These are phyloP conservation scores for Aldrovandia affinis DNA, from an alignment of 2,797 vertebrate species.

Conservation along the genomic window DNA sequence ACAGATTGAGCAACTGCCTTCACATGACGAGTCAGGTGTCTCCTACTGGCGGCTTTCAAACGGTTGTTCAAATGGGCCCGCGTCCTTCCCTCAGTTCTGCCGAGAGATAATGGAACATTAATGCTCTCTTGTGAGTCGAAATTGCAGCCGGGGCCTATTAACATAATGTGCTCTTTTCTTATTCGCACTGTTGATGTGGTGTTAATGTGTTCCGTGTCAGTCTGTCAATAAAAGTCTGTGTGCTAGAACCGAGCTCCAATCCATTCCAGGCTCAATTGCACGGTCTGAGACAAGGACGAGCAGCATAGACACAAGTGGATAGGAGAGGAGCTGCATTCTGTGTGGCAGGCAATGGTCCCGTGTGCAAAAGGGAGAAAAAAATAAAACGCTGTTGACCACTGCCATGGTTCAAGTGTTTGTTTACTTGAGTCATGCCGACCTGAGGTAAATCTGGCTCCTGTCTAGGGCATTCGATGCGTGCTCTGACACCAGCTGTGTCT, in stretches of 20 bases:
- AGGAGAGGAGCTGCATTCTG: not conserved
- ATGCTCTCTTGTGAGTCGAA: slow-evolving; percentile 36
- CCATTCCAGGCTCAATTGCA: not conserved
- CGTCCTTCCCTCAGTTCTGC: slow-evolving; percentile 52
- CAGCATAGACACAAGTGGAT: not conserved
- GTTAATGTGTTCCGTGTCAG: slow-evolving; percentile 70
- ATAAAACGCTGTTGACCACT: not conserved
- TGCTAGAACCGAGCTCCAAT: not conserved
- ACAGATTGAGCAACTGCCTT: too few species aligned
- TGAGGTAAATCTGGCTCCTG: not conserved
- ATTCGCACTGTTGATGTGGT: slow-evolving; percentile 65
- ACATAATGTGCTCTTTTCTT: slow-evolving; percentile 58
- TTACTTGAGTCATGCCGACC: not conserved
- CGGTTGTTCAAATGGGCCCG: slow-evolving; percentile 62
- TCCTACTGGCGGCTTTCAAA: slow-evolving; percentile 61
- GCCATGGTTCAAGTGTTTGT: not conserved
- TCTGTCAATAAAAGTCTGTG: slow-evolving; percentile 58
- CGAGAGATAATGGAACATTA: slow-evolving; percentile 74
- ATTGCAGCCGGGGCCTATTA: slow-evolving; percentile 70
- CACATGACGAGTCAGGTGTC: slow-evolving; percentile 40
- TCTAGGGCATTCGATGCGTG: not conserved
- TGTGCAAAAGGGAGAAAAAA: not conserved
- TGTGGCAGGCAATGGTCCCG: not conserved
- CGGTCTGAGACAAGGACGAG: too few species aligned
- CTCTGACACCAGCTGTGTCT: not conserved